phyloP scores from a whole-genome alignment of 2,113 vertebrate species.

The Catharus bicknelli region DNA sequence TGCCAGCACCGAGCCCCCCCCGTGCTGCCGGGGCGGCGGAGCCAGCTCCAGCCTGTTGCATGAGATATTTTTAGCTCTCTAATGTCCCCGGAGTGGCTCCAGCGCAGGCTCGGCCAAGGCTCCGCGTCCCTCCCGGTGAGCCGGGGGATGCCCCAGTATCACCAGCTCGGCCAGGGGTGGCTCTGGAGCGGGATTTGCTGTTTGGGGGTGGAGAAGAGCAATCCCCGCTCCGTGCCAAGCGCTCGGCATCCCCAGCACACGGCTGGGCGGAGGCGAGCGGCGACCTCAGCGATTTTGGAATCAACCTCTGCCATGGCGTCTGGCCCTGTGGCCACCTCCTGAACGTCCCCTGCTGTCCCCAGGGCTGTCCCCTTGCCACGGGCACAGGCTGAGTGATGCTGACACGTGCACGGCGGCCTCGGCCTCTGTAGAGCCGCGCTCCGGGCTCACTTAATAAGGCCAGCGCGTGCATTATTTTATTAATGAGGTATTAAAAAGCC shows the following conservation, averaged over 20 bases:
- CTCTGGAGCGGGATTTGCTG: background rate
- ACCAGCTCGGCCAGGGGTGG: rapidly evolving
- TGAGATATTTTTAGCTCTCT: constrained; percentile 52
- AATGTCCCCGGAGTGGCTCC: background rate
- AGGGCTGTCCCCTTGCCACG: background rate
- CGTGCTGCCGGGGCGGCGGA: background rate
- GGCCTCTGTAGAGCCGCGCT: background rate
- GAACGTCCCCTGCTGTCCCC: rapidly evolving
- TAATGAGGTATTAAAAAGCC: constrained; percentile 61
- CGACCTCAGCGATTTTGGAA: background rate
- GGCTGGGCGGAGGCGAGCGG: background rate
- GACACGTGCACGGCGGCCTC: background rate
- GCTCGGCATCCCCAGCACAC: rapidly evolving
- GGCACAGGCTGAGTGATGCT: background rate
- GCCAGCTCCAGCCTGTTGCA: constrained; percentile 28
- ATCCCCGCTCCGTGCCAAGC: rapidly evolving
- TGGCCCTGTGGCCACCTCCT: background rate
- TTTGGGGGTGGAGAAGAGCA: background rate
- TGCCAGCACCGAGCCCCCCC: background rate
- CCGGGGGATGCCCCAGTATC: background rate
- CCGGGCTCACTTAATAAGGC: constrained; percentile 3
- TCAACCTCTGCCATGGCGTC: background rate
- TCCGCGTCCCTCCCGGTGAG: background rate
- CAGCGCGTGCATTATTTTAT: constrained; percentile 18
- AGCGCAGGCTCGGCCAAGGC: background rate